phyloP scores from a whole-genome alignment of 2,113 vertebrate genomes.

The Ophthalmolycus amberensis region DNA sequence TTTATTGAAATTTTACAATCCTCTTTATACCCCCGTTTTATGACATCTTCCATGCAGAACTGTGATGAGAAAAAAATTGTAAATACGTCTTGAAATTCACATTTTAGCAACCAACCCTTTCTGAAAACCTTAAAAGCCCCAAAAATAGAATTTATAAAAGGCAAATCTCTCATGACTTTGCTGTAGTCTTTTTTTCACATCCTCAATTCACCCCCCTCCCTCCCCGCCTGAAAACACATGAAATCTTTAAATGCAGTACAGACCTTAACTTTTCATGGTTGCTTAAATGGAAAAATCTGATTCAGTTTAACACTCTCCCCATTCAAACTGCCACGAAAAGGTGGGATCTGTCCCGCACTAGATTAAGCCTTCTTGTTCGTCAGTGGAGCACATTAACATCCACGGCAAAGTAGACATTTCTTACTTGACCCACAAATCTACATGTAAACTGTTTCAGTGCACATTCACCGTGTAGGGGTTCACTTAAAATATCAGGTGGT shows the following conservation, averaged over 20 bases:
- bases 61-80: slow-evolving; percentile 76
- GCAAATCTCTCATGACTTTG: slow-evolving; percentile 68
- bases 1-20: slow-evolving; percentile 88
- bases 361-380: slow-evolving; percentile 42
- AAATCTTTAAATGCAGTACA: slow-evolving; percentile 47
- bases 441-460: slow-evolving; percentile 79
- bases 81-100: slow-evolving; percentile 79
- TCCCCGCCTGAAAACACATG: slow-evolving; percentile 45
- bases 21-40: slow-evolving; percentile 77
- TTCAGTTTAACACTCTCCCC: slow-evolving; percentile 47
- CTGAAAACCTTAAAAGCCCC: slow-evolving; percentile 69
- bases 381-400: slow-evolving; percentile 48
- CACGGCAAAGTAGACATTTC: slow-evolving; percentile 52
- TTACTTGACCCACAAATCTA: slow-evolving; percentile 43
- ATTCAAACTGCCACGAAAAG: slow-evolving; percentile 46
- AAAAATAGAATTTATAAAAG: slow-evolving; percentile 82
- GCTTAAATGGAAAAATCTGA: slow-evolving; percentile 50
- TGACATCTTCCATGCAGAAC: slow-evolving; percentile 80
- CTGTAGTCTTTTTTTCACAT: slow-evolving; percentile 39
- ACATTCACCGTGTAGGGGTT: slow-evolving; percentile 66
- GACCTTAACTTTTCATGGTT: slow-evolving; percentile 51
- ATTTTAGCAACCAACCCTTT: slow-evolving; percentile 74
- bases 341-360: slow-evolving; percentile 10
- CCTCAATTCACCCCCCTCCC: background rate
- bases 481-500: slow-evolving; percentile 60